Evolutionary conservation across 2,888 invertebrate genomes (phyloP).

Genomic region (Opisthograptis luteolata): DNA sequence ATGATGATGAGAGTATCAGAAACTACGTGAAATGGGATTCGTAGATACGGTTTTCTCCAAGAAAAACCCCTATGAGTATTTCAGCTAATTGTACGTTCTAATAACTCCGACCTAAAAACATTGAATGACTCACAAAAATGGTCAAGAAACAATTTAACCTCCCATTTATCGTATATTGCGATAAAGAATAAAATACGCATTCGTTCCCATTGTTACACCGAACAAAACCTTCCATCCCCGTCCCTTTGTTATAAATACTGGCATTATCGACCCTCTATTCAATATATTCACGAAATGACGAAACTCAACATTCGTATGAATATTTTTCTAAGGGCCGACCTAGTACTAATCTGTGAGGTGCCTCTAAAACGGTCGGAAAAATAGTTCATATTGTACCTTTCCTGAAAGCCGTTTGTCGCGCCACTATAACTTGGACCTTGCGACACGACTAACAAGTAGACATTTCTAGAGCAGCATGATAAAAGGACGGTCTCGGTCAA

Average conservation of each 20-base stretch:
- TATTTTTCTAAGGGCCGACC: slow-evolving; percentile 57
- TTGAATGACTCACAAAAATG: slow-evolving; percentile 10
- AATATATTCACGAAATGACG: slow-evolving; percentile 55
- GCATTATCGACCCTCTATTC: slow-evolving; percentile 41
- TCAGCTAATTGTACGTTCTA: too few relatives aligned
- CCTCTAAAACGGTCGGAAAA: slow-evolving; percentile 63
- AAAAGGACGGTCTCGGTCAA: slow-evolving; percentile 40
- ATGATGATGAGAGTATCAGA: too few relatives aligned
- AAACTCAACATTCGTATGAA: slow-evolving; percentile 59
- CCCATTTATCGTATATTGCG: slow-evolving; percentile 14
- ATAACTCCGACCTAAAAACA: not conserved
- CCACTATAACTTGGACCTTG: slow-evolving; percentile 45
- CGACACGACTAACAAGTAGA: slow-evolving; percentile 10
- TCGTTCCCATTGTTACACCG: slow-evolving; percentile 36
- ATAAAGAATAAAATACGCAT: slow-evolving; percentile 30
- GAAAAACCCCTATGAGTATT: too few relatives aligned
- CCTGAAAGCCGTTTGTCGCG: slow-evolving; percentile 51
- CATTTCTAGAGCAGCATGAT: slow-evolving; percentile 28
- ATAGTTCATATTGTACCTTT: slow-evolving; percentile 68
- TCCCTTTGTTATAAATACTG: slow-evolving; percentile 39
- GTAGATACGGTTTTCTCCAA: too few relatives aligned
- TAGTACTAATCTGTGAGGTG: slow-evolving; percentile 63
- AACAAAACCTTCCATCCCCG: slow-evolving; percentile 37
- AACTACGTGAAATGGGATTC: too few relatives aligned
- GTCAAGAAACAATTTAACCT: slow-evolving; percentile 16